phyloP scores from a whole-genome alignment of 2,797 vertebrate species.

The Rhincodon typus region DNA sequence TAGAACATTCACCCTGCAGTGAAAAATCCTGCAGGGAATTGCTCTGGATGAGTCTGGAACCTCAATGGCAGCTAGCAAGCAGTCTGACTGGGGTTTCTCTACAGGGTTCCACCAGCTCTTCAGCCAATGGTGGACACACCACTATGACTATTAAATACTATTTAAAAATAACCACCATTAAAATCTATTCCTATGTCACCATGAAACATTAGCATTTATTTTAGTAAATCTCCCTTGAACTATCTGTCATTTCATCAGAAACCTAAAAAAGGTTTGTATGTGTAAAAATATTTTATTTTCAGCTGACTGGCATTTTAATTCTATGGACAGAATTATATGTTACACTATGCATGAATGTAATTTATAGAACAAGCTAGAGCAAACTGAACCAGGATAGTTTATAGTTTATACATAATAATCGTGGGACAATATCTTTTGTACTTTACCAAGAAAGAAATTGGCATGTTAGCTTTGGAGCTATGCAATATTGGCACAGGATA shows the following conservation, averaged over 20 bases:
- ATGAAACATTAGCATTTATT: neutral
- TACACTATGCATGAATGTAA: neutral
- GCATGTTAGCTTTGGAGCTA: neutral
- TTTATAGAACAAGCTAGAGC: neutral
- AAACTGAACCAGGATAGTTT: neutral
- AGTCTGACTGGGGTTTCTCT: neutral
- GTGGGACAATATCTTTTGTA: neutral
- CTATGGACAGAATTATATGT: neutral
- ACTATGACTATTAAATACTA: neutral
- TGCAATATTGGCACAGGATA: slow-evolving; percentile 18
- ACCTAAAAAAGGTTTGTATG: neutral
- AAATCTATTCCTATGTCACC: neutral
- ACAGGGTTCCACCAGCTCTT: neutral
- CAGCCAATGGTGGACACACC: too few species aligned
- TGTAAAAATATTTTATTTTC: neutral
- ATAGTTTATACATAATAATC: neutral
- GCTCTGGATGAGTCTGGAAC: neutral
- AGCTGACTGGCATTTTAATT: neutral
- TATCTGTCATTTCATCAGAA: neutral
- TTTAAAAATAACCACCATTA: neutral
- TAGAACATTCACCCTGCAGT: neutral
- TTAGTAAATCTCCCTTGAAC: neutral
- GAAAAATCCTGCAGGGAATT: neutral
- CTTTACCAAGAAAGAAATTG: neutral
- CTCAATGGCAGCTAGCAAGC: neutral